A percentile compares a stretch with the other conserved stretches of the same genome.
Evolutionary conservation across 2,888 invertebrate species (phyloP).

Genomic region (Salpingus planirostris): DNA sequence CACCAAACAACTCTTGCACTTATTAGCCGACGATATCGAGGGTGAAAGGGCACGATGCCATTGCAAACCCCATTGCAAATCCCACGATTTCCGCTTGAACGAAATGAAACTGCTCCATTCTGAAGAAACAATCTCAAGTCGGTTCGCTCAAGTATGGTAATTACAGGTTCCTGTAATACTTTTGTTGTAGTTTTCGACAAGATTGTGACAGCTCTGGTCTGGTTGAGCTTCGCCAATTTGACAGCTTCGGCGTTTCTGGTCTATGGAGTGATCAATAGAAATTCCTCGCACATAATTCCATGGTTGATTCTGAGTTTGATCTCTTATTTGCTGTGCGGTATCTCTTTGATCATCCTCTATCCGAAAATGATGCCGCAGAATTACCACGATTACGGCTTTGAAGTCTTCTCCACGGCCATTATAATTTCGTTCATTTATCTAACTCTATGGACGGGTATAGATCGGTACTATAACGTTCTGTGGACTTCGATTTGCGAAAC

Average conservation of each 20-base stretch:
- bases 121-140: no score
- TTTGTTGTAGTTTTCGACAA: slow-evolving; percentile 23
- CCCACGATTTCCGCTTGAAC: slow-evolving; percentile 9
- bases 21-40: slow-evolving; percentile 27
- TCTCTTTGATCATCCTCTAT: slow-evolving; percentile 19
- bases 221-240: slow-evolving; percentile 25
- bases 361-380: slow-evolving; percentile 20
- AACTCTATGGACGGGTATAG: no score
- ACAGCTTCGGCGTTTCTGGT: slow-evolving; percentile 22
- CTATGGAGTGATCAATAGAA: slow-evolving; percentile 25
- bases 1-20: slow-evolving; percentile 27
- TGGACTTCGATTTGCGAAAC: no score
- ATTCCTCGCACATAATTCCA: slow-evolving; percentile 23
- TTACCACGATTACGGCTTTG: no score
- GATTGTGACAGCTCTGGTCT: slow-evolving; percentile 24
- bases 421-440: no score
- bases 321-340: slow-evolving; percentile 19
- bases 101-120: slow-evolving; percentile 24
- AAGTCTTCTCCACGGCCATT: slow-evolving; percentile 20
- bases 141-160: no score
- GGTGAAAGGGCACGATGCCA: slow-evolving; percentile 28
- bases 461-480: no score
- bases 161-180: no score
- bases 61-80: not conserved
- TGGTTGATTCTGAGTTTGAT: slow-evolving; percentile 25